Evolutionary conservation across 1,140 invertebrate species (phyloP).

Genomic region (Drosophila oshimai): DNA sequence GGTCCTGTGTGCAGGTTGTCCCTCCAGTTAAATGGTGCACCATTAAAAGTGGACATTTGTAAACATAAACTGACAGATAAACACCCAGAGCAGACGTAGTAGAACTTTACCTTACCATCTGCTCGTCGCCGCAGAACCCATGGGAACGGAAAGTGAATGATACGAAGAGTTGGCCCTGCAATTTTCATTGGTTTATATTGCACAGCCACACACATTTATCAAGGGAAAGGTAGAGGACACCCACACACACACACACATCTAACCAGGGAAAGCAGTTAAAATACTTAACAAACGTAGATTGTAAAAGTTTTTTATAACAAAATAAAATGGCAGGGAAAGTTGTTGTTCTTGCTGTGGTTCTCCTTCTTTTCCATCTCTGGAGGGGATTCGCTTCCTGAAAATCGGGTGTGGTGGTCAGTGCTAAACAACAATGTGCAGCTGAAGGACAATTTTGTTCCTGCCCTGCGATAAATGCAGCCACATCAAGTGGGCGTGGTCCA

Average conservation of each 20-base stretch:
- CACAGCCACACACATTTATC: constrained; percentile 1
- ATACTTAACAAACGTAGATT: constrained; percentile 81
- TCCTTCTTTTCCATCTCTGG: too few species aligned
- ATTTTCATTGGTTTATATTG: constrained; percentile 73
- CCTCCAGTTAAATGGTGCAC: constrained; percentile 64
- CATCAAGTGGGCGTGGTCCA: constrained; percentile 48
- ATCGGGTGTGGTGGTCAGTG: constrained; percentile 15
- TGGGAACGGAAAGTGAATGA: constrained; percentile 11
- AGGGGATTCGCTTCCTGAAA: too few species aligned
- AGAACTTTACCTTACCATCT: constrained; percentile 53
- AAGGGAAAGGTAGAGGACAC: neutral
- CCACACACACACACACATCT: neutral
- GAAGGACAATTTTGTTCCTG: constrained; percentile 57
- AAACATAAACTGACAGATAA: constrained; percentile 81
- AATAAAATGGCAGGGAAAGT: constrained; percentile 61
- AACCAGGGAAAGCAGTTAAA: constrained; percentile 68
- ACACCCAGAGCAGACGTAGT: constrained; percentile 58
- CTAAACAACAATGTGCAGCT: constrained; percentile 62
- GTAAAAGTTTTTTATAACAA: constrained; percentile 78
- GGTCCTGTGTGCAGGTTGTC: neutral
- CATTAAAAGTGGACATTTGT: constrained; percentile 79
- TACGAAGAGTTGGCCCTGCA: constrained; percentile 62
- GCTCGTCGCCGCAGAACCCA: too few species aligned
- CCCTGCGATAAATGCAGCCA: constrained; percentile 48
- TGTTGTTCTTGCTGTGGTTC: constrained; percentile 37